Base-by-base conservation (phyloP, 2,113 vertebrate genomes). In the Brachionichthys hirsutus region DNA sequence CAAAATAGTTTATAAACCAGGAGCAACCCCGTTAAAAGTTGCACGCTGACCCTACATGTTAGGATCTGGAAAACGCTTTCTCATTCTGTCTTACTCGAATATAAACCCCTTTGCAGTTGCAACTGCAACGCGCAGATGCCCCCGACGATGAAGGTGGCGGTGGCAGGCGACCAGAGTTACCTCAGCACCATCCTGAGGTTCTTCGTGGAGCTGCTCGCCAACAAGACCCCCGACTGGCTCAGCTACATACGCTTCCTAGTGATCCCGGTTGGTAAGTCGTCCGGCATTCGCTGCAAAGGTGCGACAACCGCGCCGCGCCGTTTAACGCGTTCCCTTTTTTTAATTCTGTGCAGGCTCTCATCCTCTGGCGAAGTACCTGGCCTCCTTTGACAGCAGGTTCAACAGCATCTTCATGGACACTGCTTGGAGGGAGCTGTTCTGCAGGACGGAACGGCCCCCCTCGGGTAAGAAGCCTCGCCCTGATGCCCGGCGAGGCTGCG, bases 91-190 rank as follows among this genome's bases (percentile, higher is more conserved):
- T 30, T 24, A 30, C 9, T 77, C 20, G 53, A 38, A 3, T 54
- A 2, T 66, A 34, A 18, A 53, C 45, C 49, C 46, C n/a, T n/a
- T 53, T 30, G 13, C 72, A 92, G 91, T 80, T 92, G 91, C 66
- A 92, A 92, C 77, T 92, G 91, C 70, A 92, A 92, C 12, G 90
- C 90, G n/a, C 89, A 90, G 75, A 89, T 80, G 3, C 91, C 91
- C 0, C 87, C 89, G 2, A 90, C 91, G 0, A 89, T 92, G 70
- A 92, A 91, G 67, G 89, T 92, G 68, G 91, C 88, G 0, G 84
- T 91, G 56, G 88, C 87, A 1, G 91, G 91, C 0, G 90, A 91
- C 76, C 91, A 91, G 82, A 87, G 88, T 71, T 91, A 91, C 78
- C 91, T 92, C 47, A 91, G 91, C 75, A 90, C 90, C 57, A 76